Percentiles rank a stretch among this genome's conserved stretches.
These are phyloP conservation scores for Dasysyrphus albostriatus DNA, from an alignment of 2,888 invertebrate genomes.

Conservation along the genomic window DNA sequence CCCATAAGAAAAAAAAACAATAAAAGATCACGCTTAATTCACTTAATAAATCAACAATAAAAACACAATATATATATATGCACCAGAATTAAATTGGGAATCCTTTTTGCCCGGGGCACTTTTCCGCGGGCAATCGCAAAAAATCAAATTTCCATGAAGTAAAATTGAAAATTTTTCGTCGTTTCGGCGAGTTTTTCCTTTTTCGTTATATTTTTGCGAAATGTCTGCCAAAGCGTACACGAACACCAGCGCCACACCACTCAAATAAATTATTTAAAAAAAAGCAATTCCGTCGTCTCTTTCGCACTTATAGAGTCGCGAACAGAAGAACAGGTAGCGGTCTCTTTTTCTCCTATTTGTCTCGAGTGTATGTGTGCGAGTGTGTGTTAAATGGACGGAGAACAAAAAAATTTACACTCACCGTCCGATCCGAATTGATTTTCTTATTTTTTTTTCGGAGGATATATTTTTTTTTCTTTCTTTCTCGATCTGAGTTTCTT, in stretches of 20 bases:
- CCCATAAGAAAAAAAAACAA: constrained; percentile 57
- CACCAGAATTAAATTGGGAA: constrained; percentile 59
- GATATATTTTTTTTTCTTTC: constrained; percentile 65
- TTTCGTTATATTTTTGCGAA: constrained; percentile 73
- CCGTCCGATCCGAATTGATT: constrained; percentile 76
- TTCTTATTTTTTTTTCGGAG: constrained; percentile 71
- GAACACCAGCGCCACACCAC: constrained; percentile 70
- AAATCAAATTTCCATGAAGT: constrained; percentile 51
- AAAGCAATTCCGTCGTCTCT: constrained; percentile 47
- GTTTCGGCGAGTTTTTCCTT: constrained; percentile 68
- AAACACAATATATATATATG: constrained; percentile 57
- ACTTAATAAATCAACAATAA: constrained; percentile 9
- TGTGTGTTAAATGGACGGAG: constrained; percentile 70
- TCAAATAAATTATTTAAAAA: constrained; percentile 24
- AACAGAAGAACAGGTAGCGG: constrained; percentile 12
- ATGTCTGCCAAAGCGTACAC: constrained; percentile 75
- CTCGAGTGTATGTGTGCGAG: constrained; percentile 31
- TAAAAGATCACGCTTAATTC: constrained; percentile 10
- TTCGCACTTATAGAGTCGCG: constrained; percentile 43
- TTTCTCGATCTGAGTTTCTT: constrained; percentile 48
- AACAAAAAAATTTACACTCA: constrained; percentile 75
- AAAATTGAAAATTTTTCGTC: constrained; percentile 57
- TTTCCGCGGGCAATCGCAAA: constrained; percentile 47
- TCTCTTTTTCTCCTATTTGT: constrained; percentile 8
- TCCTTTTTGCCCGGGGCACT: constrained; percentile 46